Base-by-base conservation (phyloP, 1,140 invertebrate species). In the Diploscapter pachys region DNA sequence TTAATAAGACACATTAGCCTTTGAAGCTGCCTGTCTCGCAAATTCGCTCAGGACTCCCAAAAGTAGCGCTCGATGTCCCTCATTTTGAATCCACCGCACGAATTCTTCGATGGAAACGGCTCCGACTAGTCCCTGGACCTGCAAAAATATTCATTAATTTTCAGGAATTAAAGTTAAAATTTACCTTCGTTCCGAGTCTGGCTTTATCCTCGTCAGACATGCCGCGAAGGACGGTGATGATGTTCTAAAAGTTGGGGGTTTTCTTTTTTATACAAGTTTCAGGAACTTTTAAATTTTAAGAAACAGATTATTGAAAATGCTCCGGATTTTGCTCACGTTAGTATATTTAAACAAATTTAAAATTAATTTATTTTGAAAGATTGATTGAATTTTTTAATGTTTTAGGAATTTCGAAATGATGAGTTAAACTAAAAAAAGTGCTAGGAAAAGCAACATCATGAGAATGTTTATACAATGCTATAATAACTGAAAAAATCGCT, bases 71-170 rank as follows among this genome's bases (percentile, higher is more conserved):
- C 66, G 66, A 68, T 68, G 66, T 6, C 66, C 66, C 1, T 68
- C 66, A 48, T 52, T 68, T 6, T 51, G 49, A 2, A 68, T 52
- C 66, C 66, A 68, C 11, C 66, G 66, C 52, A 68, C 51, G 52
- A 68, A 68, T 53, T 68, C 66, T 53, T 52, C 31, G 51, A 68
- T 68, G 6, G 66, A 68, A 51, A 68, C 66, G 56, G 66, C 66
- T 54, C 66, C 66, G 6, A 68, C 66, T 6, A 68, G 66, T 6
- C 8, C 6, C 57, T 68, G 66, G 8, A 68, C 52, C 66, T 68
- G 31, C 31, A 31, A 31, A 31, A 6, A 68, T 9, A 31, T 65
- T 65, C 8, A 65, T 9, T 9, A 13, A 8, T 68, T 50, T n/a
- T 8, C n/a, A 55, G 51, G 56, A 68, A 68, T 9, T 68, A 68